These are phyloP conservation scores for Petrocephalus schoutedeni DNA, from an alignment of 2,797 vertebrate genomes.

Conservation along the genomic window DNA sequence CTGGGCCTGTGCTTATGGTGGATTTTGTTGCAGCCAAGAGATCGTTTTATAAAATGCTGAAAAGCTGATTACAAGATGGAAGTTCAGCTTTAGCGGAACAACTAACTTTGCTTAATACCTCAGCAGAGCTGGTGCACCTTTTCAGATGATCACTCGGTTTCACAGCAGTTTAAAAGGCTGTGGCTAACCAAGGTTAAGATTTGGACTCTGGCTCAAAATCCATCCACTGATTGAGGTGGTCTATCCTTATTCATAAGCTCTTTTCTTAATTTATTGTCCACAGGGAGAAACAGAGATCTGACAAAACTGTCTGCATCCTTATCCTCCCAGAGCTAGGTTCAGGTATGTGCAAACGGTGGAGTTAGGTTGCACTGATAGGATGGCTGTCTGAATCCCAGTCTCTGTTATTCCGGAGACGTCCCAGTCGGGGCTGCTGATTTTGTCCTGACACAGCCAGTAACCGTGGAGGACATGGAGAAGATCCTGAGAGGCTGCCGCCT, in stretches of 20 bases:
- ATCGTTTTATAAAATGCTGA: not conserved
- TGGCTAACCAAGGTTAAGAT: not conserved
- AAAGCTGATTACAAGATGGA: not conserved
- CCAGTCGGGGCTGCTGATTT: constrained; percentile 42
- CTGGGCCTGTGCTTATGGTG: not conserved
- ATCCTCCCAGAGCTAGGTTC: constrained; percentile 42
- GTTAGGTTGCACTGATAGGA: not conserved
- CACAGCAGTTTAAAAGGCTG: not conserved
- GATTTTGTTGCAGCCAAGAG: not conserved
- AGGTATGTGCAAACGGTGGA: constrained; percentile 23
- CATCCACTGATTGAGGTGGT: not conserved
- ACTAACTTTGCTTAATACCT: not conserved
- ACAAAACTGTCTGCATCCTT: constrained; percentile 40
- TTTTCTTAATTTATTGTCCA: not conserved
- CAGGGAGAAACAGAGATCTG: constrained; percentile 24
- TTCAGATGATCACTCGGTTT: not conserved
- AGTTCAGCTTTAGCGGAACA: not conserved
- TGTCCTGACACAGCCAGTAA: constrained; percentile 45
- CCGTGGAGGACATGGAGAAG: constrained; percentile 38
- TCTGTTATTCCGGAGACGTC: constrained; percentile 38
- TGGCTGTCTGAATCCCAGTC: not conserved
- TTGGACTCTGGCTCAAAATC: not conserved
- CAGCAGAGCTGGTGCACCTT: not conserved
- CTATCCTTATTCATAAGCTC: not conserved
- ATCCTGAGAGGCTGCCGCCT: constrained; percentile 41